Evolutionary conservation across 1,140 invertebrate species (phyloP).

Genomic region (Physella acuta): DNA sequence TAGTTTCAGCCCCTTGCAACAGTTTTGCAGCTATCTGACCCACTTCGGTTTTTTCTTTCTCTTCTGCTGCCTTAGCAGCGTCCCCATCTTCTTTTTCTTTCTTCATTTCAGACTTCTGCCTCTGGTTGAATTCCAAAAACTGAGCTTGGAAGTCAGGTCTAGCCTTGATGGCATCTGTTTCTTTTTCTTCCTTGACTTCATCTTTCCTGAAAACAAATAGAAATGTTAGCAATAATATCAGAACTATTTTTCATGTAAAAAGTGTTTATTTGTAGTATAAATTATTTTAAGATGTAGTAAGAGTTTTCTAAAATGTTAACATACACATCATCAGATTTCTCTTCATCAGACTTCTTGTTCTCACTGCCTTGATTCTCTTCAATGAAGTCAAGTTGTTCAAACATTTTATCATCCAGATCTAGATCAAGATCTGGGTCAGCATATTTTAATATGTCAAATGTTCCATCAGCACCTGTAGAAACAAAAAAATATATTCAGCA

Average conservation of each 20-base stretch:
- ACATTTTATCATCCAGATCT: slow-evolving; percentile 60
- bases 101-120: slow-evolving; percentile 54
- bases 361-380: slow-evolving; percentile 36
- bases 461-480: slow-evolving; percentile 76
- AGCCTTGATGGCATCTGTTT: slow-evolving; percentile 22
- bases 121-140: slow-evolving; percentile 61
- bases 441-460: slow-evolving; percentile 89
- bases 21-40: slow-evolving; percentile 48
- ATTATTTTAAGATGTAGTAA: too few relatives aligned
- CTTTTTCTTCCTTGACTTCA: slow-evolving; percentile 12
- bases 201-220: slow-evolving; percentile 14
- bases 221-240: not conserved
- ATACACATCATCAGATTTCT: slow-evolving; percentile 19
- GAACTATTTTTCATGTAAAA: not conserved
- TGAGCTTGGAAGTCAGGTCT: slow-evolving; percentile 57
- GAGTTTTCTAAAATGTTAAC: too few relatives aligned
- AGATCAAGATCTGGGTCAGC: slow-evolving; percentile 90
- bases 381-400: slow-evolving; percentile 59
- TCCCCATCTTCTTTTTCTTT: slow-evolving; percentile 32
- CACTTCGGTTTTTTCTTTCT: slow-evolving; percentile 35
- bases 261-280: too few relatives aligned
- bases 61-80: slow-evolving; percentile 19
- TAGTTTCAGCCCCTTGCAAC: slow-evolving; percentile 38
- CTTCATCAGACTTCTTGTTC: slow-evolving; percentile 29
- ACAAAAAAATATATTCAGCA: too few relatives aligned